Evolutionary conservation across 1,140 invertebrate species (phyloP), one percentile per base, ranked within the genome.

Genomic region (Caerostris darwini): DNA sequence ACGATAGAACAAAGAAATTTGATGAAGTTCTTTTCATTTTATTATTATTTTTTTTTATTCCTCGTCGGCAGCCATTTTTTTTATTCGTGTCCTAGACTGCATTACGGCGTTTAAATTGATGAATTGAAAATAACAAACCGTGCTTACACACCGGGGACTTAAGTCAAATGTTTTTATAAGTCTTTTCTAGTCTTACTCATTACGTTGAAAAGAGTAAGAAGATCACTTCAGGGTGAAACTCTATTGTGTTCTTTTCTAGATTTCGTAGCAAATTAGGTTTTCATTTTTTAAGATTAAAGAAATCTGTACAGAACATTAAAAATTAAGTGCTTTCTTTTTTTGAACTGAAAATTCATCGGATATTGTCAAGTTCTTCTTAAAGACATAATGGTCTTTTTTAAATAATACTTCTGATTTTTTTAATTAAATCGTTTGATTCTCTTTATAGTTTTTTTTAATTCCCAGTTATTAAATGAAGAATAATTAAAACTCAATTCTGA

Each of bases 1-100:
- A 83, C 19, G 17, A 34, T 64, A n/a, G n/a, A 92, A 85, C 59
- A 92, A 92, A 92, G 54, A 59, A 57, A 83, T 92, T 85, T 67
- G 59, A 92, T 67, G 59, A 85, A 67, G 81, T 69, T 77, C 17
- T 54, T 7, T 34, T 34, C 34, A 34, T 34, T 34, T 34, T 34
- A n/a, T 34, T 34, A 34, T 34, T 34, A 34, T 34, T 34, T 34
- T 71, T 90, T 88, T 77, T 90, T 57, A 34, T 2, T 71, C n/a
- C 3, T 4, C 34, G 53, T 67, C 12, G 50, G 58, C 7, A 34
- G 6, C 7, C 10, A 10, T 86, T 59, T 59, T 4, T 50, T 3
- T 34, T 8, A 7, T 59, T 53, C 8, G 5, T 58, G 5, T 58
- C 10, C 56, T 19, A 61, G 58, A 86, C 0, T 0, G 34, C 34